A percentile compares a stretch with the other conserved stretches of the same genome.
Evolutionary conservation across 1,140 invertebrate species (phyloP).

Genomic region (Ooceraea biroi): DNA sequence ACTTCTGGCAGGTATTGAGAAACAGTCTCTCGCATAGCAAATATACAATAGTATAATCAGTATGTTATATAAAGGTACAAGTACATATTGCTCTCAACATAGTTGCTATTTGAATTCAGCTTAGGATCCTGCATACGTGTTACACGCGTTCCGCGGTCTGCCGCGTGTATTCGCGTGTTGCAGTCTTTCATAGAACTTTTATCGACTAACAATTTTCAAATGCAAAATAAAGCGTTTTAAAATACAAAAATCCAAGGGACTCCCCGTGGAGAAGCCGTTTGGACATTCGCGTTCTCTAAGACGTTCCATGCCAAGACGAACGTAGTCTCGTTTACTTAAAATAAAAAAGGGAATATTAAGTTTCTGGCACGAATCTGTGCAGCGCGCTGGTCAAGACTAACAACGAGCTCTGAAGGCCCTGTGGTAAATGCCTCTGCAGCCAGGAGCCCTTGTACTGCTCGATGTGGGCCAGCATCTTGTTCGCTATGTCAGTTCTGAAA

Average conservation of each 20-base stretch:
- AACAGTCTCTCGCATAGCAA: conserved; percentile 1
- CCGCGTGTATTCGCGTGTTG: not conserved
- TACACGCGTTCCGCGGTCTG: not conserved
- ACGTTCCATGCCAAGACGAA: conserved; percentile 25
- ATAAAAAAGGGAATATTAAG: conserved; percentile 74
- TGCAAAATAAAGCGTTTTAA: too few species aligned
- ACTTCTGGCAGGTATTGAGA: not conserved
- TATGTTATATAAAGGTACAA: conserved; percentile 19
- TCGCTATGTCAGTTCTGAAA: conserved; percentile 89
- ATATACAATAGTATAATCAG: conserved; percentile 18
- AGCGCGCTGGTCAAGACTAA: conserved; percentile 87
- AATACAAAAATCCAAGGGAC: conserved; percentile 2
- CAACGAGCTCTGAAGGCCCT: conserved; percentile 87
- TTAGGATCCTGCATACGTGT: conserved; percentile 10
- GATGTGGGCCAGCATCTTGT: conserved; percentile 88
- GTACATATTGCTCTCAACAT: conserved; percentile 41
- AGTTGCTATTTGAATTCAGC: not conserved
- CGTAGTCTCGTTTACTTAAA: conserved; percentile 35
- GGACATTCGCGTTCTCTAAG: conserved; percentile 42
- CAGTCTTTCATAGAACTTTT: conserved; percentile 56
- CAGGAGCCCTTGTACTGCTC: conserved; percentile 88
- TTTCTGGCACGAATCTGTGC: conserved; percentile 87
- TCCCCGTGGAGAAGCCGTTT: conserved; percentile 20
- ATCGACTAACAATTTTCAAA: too few species aligned
- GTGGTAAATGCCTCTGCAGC: conserved; percentile 87